Evolutionary conservation across 1,140 invertebrate genomes (phyloP).

Genomic region (Drosophila tropicalis): DNA sequence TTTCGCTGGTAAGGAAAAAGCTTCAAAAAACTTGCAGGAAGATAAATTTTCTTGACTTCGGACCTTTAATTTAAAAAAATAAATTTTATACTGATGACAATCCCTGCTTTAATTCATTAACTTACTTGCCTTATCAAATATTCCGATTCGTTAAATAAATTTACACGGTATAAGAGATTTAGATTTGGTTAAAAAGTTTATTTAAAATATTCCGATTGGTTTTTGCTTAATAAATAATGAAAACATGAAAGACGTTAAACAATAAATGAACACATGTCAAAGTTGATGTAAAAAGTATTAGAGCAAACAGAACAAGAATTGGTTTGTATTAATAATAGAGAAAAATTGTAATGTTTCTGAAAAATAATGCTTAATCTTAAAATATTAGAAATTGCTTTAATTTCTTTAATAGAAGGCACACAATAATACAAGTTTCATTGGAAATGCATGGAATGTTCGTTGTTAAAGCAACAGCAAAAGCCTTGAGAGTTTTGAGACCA

Average conservation of each 20-base stretch:
- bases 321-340: background rate
- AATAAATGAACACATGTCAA: slow-evolving; percentile 54
- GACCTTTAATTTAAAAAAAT: no score
- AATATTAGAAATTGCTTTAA: slow-evolving; percentile 50
- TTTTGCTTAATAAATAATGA: slow-evolving; percentile 35
- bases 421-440: slow-evolving; percentile 46
- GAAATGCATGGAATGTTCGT: slow-evolving; percentile 76
- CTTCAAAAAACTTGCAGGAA: no score
- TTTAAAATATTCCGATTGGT: slow-evolving; percentile 51
- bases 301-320: slow-evolving; percentile 18
- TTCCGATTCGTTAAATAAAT: no score
- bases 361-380: slow-evolving; percentile 27
- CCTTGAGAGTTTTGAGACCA: slow-evolving; percentile 65
- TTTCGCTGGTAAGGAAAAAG: no score
- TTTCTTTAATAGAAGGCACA: slow-evolving; percentile 44
- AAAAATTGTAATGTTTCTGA: slow-evolving; percentile 15
- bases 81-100: no score
- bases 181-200: slow-evolving; percentile 50
- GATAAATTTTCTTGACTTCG: no score
- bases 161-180: background rate
- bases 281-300: slow-evolving; percentile 16
- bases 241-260: slow-evolving; percentile 35
- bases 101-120: no score
- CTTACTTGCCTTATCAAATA: no score
- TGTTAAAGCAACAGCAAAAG: slow-evolving; percentile 52